Evolutionary conservation across 2,888 invertebrate species (phyloP), one percentile per base, ranked within the genome.

Genomic region (Drosophila mimetica): DNA sequence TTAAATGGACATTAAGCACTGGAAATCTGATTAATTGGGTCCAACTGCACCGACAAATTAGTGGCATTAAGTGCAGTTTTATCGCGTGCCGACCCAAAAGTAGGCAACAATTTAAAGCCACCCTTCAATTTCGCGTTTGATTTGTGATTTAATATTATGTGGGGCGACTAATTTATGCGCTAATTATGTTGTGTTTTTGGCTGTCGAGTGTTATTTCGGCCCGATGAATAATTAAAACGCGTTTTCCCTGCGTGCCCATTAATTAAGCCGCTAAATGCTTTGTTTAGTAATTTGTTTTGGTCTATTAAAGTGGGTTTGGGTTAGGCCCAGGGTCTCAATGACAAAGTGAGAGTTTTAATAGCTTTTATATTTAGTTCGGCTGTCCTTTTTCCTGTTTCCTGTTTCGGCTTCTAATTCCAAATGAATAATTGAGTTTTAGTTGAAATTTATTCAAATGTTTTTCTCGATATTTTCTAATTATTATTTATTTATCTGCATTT

Each of bases 171-270:
- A 79, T 74, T 79, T 74, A 74, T 71, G 74, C 69, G 61, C 74
- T 79, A 83, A 79, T 79, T 79, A 79, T 66, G 66, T 64, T 79
- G 61, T 67, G 67, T 63, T 79, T 53, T 53, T 70, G 60, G 51
- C 55, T 54, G 50, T 61, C 44, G 52, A 69, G 57, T 61, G 64
- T 63, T 67, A 55, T 63, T 66, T 44, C 37, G 54, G 64, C 11
- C 36, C 39, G 50, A 80, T 84, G 69, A 75, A 81, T 84, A 80
- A 81, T 71, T 80, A 73, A 77, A 74, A 70, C 51, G 74, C 50
- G 53, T 61, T 74, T 61, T 78, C 73, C 60, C 76, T 50, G 65
- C 71, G 63, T 64, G 67, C 57, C 65, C 67, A 77, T 80, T 77
- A 81, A 76, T 84, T 80, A 71, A 48, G 63, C 63, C 59, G 67